Base-by-base conservation (phyloP, 2,113 vertebrate species). In the Odocoileus virginianus region DNA sequence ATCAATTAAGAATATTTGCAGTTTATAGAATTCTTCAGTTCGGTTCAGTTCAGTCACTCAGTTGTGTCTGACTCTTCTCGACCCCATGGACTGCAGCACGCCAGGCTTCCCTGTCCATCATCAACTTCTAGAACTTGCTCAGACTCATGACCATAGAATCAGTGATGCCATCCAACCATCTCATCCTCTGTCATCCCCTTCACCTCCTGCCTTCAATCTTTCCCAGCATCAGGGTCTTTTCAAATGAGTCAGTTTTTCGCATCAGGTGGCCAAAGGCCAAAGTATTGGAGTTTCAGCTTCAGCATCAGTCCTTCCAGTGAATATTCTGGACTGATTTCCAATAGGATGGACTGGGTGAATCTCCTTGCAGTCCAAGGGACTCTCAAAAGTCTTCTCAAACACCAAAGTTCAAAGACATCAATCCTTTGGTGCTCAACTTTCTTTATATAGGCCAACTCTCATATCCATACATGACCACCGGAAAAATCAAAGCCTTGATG, bases 1-100 rank as follows among this genome's bases (percentile, higher is more conserved):
- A 47, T 50, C 71, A 43, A 27, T 76, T 76, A 76, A 76, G 71
- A 76, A 43, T 76, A 43, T 25, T 76, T 76, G 11, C 23, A 43
- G 23, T 11, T 74, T 43, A 14, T 13, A 43, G 71, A 76, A 76
- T 76, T 76, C 36, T 74, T 76, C 11, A 40, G 19, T 71, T 40
- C 0, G 0, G 33, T 9, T 67, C 33, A 71, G 67, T 71, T 71
- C 4, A 71, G n/a, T 12, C n/a, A 23, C n/a, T 36, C 6, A 54
- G 52, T 54, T 40, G n/a, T 71, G 10, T 71, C n/a, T 0, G 9
- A 71, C 64, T 71, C n/a, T 71, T 36, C 21, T 19, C 0, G 0
- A 71, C 64, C 64, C n/a, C n/a, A 23, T 40, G 19, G 67, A 40
- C n/a, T 71, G 67, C n/a, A 71, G 67, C 67, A 23, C n/a, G 36